These are phyloP conservation scores for Autographa gamma DNA, from an alignment of 2,888 invertebrate species.

Conservation along the genomic window DNA sequence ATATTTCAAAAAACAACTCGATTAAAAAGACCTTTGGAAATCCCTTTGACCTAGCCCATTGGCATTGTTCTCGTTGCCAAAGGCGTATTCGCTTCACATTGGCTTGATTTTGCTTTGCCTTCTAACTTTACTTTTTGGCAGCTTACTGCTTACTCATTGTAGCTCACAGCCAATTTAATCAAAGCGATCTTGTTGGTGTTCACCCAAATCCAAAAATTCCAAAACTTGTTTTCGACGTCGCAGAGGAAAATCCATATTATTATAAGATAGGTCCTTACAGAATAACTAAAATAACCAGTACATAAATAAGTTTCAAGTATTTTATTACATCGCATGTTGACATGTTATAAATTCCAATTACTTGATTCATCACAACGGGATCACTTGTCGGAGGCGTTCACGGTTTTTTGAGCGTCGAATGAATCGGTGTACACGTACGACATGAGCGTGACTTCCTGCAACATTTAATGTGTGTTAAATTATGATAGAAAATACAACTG, in stretches of 20 bases:
- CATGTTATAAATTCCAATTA: conserved; percentile 7
- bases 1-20: no score
- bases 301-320: not conserved
- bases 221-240: not conserved
- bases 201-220: not conserved
- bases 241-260: not conserved
- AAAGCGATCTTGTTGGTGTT: no score
- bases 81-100: not conserved
- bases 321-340: conserved; percentile 29
- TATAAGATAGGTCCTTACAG: not conserved
- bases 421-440: conserved; percentile 78
- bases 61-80: not conserved
- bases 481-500: no score
- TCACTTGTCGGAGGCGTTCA: conserved; percentile 10
- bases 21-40: not conserved
- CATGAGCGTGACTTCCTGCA: conserved; percentile 78
- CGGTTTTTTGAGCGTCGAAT: conserved; percentile 63
- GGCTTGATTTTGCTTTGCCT: not conserved
- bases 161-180: no score
- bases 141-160: not conserved
- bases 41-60: not conserved
- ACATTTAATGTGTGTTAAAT: conserved; percentile 33
- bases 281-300: not conserved
- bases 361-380: conserved; percentile 1
- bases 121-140: not conserved